phyloP scores from a whole-genome alignment of 1,140 invertebrate genomes.

The Diachasma alloeum region DNA sequence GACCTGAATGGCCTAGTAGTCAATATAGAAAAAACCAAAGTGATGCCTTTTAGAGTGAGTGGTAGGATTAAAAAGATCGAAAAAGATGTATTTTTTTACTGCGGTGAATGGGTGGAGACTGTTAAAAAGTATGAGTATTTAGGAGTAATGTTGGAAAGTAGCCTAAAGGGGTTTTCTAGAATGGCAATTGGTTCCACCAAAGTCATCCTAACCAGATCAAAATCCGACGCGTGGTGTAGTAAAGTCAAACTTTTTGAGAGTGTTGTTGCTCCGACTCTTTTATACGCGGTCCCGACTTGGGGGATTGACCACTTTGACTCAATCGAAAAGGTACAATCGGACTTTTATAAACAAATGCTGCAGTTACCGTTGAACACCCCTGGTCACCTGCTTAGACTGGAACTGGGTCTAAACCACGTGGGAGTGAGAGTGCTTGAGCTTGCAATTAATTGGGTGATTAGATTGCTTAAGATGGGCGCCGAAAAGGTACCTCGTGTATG shows the following conservation, averaged over 20 bases:
- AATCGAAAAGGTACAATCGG: not conserved
- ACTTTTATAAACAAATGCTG: not conserved
- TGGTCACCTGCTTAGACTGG: not conserved
- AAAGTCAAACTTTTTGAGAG: not conserved
- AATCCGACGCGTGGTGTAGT: not conserved
- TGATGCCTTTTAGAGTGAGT: not conserved
- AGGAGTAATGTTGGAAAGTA: not conserved
- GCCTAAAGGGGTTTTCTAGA: not conserved
- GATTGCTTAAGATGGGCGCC: not conserved
- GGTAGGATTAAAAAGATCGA: not conserved
- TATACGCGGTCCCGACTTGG: not conserved
- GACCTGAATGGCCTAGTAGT: conserved; percentile 2
- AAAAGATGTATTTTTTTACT: not conserved
- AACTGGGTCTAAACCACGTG: not conserved
- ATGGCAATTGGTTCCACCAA: not conserved
- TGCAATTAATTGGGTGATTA: not conserved
- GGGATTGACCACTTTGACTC: not conserved
- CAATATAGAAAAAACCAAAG: conserved; percentile 3
- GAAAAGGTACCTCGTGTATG: too few relatives aligned
- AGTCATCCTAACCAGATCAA: not conserved
- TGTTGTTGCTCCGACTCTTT: not conserved
- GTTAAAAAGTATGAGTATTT: not conserved
- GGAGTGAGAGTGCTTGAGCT: not conserved
- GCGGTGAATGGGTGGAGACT: not conserved
- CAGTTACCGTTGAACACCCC: not conserved